phyloP scores from a whole-genome alignment of 1,140 invertebrate species.

The Scaptomyza pallida region DNA sequence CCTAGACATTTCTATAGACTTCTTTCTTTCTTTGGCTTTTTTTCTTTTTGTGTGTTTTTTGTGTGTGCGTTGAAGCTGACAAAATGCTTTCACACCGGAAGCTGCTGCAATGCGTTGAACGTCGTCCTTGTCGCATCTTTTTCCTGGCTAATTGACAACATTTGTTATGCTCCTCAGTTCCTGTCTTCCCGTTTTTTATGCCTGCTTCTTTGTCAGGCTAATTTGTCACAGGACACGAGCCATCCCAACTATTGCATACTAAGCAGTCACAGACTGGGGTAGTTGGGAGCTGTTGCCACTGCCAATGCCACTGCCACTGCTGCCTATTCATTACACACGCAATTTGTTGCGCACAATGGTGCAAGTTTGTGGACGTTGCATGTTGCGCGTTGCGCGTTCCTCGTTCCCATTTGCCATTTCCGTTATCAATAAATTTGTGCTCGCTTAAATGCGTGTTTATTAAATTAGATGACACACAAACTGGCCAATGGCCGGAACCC shows the following conservation, averaged over 20 bases:
- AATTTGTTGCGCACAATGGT: slow-evolving; percentile 75
- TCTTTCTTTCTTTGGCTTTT: slow-evolving; percentile 15
- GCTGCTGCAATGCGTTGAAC: slow-evolving; percentile 74
- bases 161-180: slow-evolving; percentile 34
- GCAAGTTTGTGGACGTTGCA: slow-evolving; percentile 34
- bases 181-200: slow-evolving; percentile 49
- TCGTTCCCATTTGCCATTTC: slow-evolving; percentile 44
- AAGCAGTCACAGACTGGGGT: background rate
- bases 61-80: slow-evolving; percentile 62
- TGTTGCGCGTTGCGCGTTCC: too few relatives aligned
- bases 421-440: slow-evolving; percentile 76
- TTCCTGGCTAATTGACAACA: slow-evolving; percentile 57
- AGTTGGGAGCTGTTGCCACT: slow-evolving; percentile 1
- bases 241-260: slow-evolving; percentile 24
- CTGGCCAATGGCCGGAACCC: slow-evolving; percentile 26
- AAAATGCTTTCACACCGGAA: slow-evolving; percentile 81
- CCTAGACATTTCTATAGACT: background rate
- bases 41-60: too few relatives aligned
- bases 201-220: slow-evolving; percentile 59
- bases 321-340: slow-evolving; percentile 71
- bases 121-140: slow-evolving; percentile 29
- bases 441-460: slow-evolving; percentile 71
- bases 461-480: slow-evolving; percentile 60
- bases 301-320: slow-evolving; percentile 8
- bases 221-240: slow-evolving; percentile 72